Percentiles rank a stretch among this genome's conserved stretches.
phyloP scores from a whole-genome alignment of 2,888 invertebrate genomes.

The Drosophila buzzatii region DNA sequence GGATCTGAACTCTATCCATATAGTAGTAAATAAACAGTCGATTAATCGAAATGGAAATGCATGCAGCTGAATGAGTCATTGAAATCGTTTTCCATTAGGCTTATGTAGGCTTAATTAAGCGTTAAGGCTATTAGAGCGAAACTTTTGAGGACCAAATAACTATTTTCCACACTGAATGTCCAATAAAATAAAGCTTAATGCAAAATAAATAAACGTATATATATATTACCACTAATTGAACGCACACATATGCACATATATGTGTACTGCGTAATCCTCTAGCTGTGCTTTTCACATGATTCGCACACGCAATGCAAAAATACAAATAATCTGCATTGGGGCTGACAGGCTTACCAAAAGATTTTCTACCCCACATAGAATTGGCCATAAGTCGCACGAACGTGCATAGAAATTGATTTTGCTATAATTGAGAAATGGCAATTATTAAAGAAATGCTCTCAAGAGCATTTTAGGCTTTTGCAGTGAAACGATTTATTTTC shows the following conservation, averaged over 20 bases:
- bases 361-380: slow-evolving; percentile 18
- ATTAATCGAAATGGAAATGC: slow-evolving; percentile 18
- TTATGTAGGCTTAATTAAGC: slow-evolving; percentile 49
- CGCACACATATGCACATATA: slow-evolving; percentile 23
- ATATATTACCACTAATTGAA: slow-evolving; percentile 58
- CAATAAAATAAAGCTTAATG: slow-evolving; percentile 55
- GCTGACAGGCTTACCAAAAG: slow-evolving; percentile 57
- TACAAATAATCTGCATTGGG: slow-evolving; percentile 44
- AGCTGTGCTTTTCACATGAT: slow-evolving; percentile 22
- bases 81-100: slow-evolving; percentile 56
- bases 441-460: background rate
- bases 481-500: background rate
- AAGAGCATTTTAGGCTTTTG: background rate
- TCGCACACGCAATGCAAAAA: slow-evolving; percentile 37
- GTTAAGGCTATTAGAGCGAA: slow-evolving; percentile 51
- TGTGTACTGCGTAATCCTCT: slow-evolving; percentile 33
- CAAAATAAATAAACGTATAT: slow-evolving; percentile 41
- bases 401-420: slow-evolving; percentile 7
- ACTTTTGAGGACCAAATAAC: slow-evolving; percentile 18
- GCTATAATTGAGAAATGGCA: background rate
- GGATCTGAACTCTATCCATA: background rate
- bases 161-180: slow-evolving; percentile 26
- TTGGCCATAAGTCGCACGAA: slow-evolving; percentile 9
- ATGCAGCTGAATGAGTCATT: slow-evolving; percentile 5
- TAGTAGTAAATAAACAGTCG: slow-evolving; percentile 20